Evolutionary conservation across 2,113 vertebrate species (phyloP).

Genomic region (Triplophysa dalaica): DNA sequence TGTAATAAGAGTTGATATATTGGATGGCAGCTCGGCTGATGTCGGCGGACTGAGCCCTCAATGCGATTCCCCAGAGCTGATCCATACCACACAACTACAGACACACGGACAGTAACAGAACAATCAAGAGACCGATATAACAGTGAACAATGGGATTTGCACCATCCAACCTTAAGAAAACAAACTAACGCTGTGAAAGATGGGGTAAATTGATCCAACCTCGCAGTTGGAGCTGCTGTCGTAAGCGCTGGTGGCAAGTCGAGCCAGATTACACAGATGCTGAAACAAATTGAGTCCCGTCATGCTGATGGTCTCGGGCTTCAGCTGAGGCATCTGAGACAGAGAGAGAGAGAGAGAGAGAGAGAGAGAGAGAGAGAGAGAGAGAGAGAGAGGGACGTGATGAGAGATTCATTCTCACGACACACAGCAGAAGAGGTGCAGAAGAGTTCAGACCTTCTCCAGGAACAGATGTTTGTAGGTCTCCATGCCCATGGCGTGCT

Average conservation of each 20-base stretch:
- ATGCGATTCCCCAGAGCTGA: slow-evolving; percentile 97
- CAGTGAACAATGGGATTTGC: too few species aligned
- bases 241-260: slow-evolving; percentile 92
- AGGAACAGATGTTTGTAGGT: slow-evolving; percentile 98
- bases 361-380: slow-evolving; percentile 14
- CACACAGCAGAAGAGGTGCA: background rate
- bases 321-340: slow-evolving; percentile 93
- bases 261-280: slow-evolving; percentile 95
- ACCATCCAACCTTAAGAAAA: too few species aligned
- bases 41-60: slow-evolving; percentile 93
- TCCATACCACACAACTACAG: slow-evolving; percentile 96
- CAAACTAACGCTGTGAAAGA: background rate
- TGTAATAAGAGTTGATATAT: slow-evolving; percentile 99
- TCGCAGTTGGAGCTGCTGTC: slow-evolving; percentile 95
- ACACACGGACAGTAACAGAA: slow-evolving; percentile 13
- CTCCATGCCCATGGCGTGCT: slow-evolving; percentile 99
- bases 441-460: slow-evolving; percentile 83
- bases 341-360: slow-evolving; percentile 11
- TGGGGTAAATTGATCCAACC: slow-evolving; percentile 68
- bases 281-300: slow-evolving; percentile 98
- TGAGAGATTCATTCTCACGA: background rate
- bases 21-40: slow-evolving; percentile 98
- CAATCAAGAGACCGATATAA: background rate
- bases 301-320: slow-evolving; percentile 99
- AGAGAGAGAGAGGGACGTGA: background rate